These are phyloP conservation scores for Brachionus manjavacas DNA, from an alignment of 1,140 invertebrate species.

Conservation along the genomic window DNA sequence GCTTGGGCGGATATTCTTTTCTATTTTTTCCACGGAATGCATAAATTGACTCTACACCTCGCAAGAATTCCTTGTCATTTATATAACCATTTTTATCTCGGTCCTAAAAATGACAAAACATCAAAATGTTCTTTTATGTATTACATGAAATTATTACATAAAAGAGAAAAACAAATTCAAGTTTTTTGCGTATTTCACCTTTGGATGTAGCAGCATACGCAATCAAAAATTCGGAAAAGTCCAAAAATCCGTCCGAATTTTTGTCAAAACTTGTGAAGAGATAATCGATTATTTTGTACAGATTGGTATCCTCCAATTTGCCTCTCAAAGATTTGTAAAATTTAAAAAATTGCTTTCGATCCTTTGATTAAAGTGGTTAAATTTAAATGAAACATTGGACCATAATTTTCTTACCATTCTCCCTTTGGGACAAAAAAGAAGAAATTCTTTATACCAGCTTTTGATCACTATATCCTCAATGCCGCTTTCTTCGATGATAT, in stretches of 20 bases:
- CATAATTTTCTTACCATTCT: slow-evolving; percentile 11
- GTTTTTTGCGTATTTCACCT: slow-evolving; percentile 10
- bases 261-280: slow-evolving; percentile 31
- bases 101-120: background rate
- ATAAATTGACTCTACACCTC: slow-evolving; percentile 10
- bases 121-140: background rate
- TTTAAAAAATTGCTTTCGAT: slow-evolving; percentile 22
- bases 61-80: slow-evolving; percentile 19
- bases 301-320: background rate
- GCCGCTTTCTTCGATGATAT: slow-evolving; percentile 10
- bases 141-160: slow-evolving; percentile 2
- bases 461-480: slow-evolving; percentile 34
- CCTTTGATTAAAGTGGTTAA: background rate
- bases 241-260: slow-evolving; percentile 33
- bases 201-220: slow-evolving; percentile 35
- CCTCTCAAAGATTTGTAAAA: slow-evolving; percentile 30
- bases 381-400: background rate
- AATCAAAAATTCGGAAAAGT: slow-evolving; percentile 38
- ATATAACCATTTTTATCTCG: slow-evolving; percentile 21
- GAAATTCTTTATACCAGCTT: slow-evolving; percentile 41
- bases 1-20: slow-evolving; percentile 17
- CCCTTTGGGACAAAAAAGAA: slow-evolving; percentile 32
- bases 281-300: slow-evolving; percentile 28
- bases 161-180: slow-evolving; percentile 33
- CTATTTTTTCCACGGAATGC: slow-evolving; percentile 1